A percentile compares a stretch with the other conserved stretches of the same genome.
These are phyloP conservation scores for Trisateles emortualis DNA, from an alignment of 2,888 invertebrate species.

Conservation along the genomic window DNA sequence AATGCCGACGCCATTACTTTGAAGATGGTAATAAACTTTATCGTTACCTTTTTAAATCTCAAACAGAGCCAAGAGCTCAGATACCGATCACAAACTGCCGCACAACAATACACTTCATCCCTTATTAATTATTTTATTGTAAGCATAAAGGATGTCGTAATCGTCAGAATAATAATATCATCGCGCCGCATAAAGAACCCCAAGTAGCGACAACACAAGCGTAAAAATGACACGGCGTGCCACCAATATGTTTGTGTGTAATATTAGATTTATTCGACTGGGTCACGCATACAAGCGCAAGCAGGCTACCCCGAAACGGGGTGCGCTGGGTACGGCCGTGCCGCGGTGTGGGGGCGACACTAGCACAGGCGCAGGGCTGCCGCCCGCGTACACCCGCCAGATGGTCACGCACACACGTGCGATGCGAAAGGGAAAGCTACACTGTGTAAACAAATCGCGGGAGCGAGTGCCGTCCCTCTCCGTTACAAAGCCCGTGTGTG, in stretches of 20 bases:
- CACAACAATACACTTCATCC: constrained; percentile 83
- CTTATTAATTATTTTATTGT: constrained; percentile 87
- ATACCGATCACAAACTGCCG: constrained; percentile 82
- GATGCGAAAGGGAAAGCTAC: constrained; percentile 84
- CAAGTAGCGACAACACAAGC: constrained; percentile 85
- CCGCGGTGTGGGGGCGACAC: constrained; percentile 73
- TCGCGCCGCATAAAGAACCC: constrained; percentile 84
- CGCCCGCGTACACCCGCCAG: constrained; percentile 76
- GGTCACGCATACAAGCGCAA: constrained; percentile 79
- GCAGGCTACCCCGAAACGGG: constrained; percentile 75
- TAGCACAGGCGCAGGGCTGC: constrained; percentile 67
- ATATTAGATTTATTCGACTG: constrained; percentile 86
- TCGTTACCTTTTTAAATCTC: constrained; percentile 73
- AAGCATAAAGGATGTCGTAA: constrained; percentile 86
- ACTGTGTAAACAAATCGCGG: constrained; percentile 85
- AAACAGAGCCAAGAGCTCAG: constrained; percentile 76
- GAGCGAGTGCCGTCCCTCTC: constrained; percentile 80
- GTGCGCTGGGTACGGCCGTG: constrained; percentile 55
- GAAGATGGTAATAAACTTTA: constrained; percentile 72
- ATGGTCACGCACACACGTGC: constrained; percentile 79
- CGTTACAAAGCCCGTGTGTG: constrained; percentile 76
- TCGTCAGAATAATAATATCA: constrained; percentile 87
- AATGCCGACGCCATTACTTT: constrained; percentile 59
- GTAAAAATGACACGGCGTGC: constrained; percentile 84
- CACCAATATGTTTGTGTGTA: constrained; percentile 86